Percentiles rank a stretch among this genome's conserved stretches.
phyloP scores from a whole-genome alignment of 2,797 vertebrate genomes.

The Pangasius djambal region DNA sequence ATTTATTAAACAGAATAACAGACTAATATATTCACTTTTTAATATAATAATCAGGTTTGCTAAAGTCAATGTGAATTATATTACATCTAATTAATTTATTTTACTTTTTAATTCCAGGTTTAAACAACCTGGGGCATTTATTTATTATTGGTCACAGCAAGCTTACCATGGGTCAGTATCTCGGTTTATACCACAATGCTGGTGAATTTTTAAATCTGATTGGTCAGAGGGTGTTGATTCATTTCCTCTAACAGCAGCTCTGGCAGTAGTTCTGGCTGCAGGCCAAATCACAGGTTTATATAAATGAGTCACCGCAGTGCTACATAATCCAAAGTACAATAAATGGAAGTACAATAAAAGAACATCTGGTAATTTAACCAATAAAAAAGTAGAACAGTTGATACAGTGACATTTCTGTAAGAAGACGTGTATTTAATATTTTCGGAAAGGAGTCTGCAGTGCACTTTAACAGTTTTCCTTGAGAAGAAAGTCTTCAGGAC shows the following conservation, averaged over 20 bases:
- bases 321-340: neutral
- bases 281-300: neutral
- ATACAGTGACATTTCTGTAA: neutral
- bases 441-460: neutral
- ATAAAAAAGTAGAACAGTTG: neutral
- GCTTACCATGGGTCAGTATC: neutral
- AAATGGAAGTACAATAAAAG: no score
- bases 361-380: neutral
- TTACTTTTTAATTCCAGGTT: neutral
- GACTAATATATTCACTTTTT: neutral
- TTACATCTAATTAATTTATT: neutral
- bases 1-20: neutral
- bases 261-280: neutral
- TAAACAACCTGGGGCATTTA: neutral
- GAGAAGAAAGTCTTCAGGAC: neutral
- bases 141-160: neutral
- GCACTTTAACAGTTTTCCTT: neutral
- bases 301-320: neutral
- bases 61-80: neutral
- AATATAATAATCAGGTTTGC: neutral
- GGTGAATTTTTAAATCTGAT: neutral
- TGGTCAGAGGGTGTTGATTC: neutral
- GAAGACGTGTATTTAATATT: no score
- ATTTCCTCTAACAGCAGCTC: neutral
- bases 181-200: neutral